Percentiles rank a stretch among this genome's conserved stretches.
Conservation (phyloP, 2,888 invertebrate genomes). For the Hedya salicella region DNA sequence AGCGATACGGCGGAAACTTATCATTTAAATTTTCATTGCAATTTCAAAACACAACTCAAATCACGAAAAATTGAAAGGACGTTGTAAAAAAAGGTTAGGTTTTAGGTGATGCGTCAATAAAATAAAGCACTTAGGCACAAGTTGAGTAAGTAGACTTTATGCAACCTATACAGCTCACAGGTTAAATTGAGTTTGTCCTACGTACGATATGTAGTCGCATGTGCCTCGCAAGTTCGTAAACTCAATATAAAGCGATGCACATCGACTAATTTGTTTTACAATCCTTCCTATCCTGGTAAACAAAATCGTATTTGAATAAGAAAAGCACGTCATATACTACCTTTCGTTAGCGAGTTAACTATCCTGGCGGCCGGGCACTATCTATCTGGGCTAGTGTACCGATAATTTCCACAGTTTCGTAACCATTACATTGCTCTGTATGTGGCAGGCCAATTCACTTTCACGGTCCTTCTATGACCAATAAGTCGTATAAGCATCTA, state of each 20-base stretch:
- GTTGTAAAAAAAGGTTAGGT: no score
- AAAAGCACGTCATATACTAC: background rate
- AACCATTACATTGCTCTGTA: slow-evolving; percentile 22
- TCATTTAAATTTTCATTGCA: no score
- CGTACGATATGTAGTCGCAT: no score
- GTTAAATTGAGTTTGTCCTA: no score
- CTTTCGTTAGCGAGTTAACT: background rate
- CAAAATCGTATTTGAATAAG: background rate
- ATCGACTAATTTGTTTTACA: background rate
- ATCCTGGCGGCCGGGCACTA: slow-evolving; percentile 11
- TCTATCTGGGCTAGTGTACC: slow-evolving; percentile 39
- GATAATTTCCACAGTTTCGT: slow-evolving; percentile 32
- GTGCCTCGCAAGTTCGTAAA: no score
- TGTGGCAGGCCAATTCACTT: slow-evolving; percentile 51
- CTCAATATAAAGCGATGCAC: background rate
- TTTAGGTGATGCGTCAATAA: no score
- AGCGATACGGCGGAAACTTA: no score
- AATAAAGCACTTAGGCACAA: no score
- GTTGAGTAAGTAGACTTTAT: no score
- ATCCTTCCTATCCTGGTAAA: background rate
- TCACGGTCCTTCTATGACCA: slow-evolving; percentile 50
- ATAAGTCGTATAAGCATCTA: slow-evolving; percentile 38
- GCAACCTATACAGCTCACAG: no score
- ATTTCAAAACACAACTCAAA: no score
- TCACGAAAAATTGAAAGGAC: no score